Conservation (phyloP, 2,113 vertebrate species). For the Oreochromis tanganicae region DNA sequence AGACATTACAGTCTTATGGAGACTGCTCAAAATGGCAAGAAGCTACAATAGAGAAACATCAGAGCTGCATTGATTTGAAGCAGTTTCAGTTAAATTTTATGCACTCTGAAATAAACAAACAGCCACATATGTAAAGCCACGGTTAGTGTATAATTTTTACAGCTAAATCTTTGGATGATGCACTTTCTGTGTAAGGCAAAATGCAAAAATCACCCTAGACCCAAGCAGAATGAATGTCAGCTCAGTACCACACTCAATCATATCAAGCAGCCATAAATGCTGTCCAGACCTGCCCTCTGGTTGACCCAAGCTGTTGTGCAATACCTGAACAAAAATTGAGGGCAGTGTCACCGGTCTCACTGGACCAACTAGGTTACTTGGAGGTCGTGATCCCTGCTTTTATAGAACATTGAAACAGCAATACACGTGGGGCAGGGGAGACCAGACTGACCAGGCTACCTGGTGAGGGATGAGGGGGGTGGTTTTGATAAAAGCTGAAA, state of each 20-base stretch:
- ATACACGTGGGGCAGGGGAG: background rate
- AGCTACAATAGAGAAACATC: background rate
- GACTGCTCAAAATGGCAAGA: background rate
- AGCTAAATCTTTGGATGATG: background rate
- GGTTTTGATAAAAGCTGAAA: background rate
- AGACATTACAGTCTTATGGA: background rate
- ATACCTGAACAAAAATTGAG: constrained; percentile 50
- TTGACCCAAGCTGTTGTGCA: constrained; percentile 62
- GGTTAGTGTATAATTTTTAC: rapidly evolving
- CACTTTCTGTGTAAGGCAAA: background rate
- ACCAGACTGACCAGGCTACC: background rate
- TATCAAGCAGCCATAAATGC: constrained; percentile 29
- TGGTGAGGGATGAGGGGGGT: background rate
- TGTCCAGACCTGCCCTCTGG: constrained; percentile 47
- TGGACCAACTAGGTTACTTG: constrained; percentile 21
- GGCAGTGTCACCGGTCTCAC: constrained; percentile 31
- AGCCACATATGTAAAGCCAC: background rate
- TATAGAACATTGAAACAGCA: constrained; percentile 4
- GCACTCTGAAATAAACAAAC: background rate
- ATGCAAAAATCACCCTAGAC: background rate
- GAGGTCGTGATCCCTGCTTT: constrained; percentile 39
- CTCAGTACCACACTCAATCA: constrained; percentile 12
- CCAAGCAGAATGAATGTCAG: background rate
- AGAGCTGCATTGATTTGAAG: background rate
- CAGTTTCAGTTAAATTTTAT: background rate